Base-by-base conservation (phyloP, 1,140 invertebrate genomes). In the Cotesia vestalis region DNA sequence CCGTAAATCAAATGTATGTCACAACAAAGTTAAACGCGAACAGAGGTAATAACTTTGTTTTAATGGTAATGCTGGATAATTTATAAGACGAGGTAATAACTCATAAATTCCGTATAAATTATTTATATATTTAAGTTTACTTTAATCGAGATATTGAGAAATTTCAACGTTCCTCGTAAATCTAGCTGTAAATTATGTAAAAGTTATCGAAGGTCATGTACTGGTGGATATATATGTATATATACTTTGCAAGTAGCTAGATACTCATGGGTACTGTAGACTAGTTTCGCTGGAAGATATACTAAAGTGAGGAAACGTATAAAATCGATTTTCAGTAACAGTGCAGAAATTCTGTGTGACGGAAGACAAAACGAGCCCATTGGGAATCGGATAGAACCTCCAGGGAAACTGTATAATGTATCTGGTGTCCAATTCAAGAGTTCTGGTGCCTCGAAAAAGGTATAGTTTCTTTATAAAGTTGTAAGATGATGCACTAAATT, bases 361-460 rank as follows among this genome's bases (percentile, higher is more conserved):
- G 71, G 69, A 75, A 74, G 75, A 52, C 69, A 52, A 70, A 79
- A 79, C 72, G 72, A 76, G 75, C 66, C 76, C 78, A 72, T 75
- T 78, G 76, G 76, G 76, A 79, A 36, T 75, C 72, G 75, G 73
- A 70, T 62, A 72, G n/a, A 9, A 12, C 5, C 27, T 27, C 53
- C 4, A 14, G 20, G 57, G 20, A 59, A 55, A 20, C 14, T 59
- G 40, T 5, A 38, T 36, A 64, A 64, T 64, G 46, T 64, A 64
- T 64, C 46, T 64, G 4, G 17, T 12, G 35, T 20, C 14, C 40
- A 36, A 64, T 64, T 17, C 14, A 64, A 64, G 38, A n/a, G 20
- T 27, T 4, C n/a, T 11, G 51, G 62, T 1, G 4, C 1, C 1
- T 27, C 27, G 11, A 46, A 8, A 46, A 2, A 46, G 11, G 9